These are phyloP conservation scores for Tilapia sparmanii DNA, from an alignment of 2,113 vertebrate species.

Conservation along the genomic window DNA sequence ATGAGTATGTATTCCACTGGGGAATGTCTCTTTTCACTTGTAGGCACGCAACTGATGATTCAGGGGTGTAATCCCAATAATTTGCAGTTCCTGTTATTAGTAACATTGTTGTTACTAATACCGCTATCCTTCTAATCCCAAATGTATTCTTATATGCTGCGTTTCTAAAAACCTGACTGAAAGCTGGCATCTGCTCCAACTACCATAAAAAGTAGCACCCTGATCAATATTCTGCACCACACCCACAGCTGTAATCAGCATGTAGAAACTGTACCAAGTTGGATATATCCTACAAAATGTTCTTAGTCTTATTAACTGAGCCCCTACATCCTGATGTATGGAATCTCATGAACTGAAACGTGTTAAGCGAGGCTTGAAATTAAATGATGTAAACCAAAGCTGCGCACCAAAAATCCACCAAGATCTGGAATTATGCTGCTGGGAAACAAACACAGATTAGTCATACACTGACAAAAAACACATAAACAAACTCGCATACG, in stretches of 20 bases:
- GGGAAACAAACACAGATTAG: constrained; percentile 35
- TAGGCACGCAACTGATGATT: neutral
- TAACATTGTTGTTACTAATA: neutral
- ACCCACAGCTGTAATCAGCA: constrained; percentile 3
- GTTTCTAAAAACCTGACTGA: neutral
- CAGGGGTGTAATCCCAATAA: neutral
- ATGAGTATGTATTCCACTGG: neutral
- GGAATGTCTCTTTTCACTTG: neutral
- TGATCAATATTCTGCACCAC: neutral
- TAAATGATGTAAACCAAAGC: constrained; percentile 43
- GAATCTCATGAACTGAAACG: constrained; percentile 29
- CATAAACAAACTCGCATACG: neutral
- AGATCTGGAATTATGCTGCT: constrained; percentile 1
- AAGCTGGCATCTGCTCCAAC: neutral
- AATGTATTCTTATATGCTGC: neutral
- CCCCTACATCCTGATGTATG: neutral
- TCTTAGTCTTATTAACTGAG: constrained; percentile 34
- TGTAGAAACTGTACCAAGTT: constrained; percentile 1
- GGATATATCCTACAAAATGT: constrained; percentile 18
- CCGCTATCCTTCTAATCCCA: too few relatives aligned
- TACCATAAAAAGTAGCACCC: neutral
- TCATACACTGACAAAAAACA: constrained; percentile 20
- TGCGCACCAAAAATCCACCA: constrained; percentile 27
- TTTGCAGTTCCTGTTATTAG: neutral
- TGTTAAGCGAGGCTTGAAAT: constrained; percentile 52